Conservation (phyloP, 2,888 invertebrate species). For the Luperina testacea region DNA sequence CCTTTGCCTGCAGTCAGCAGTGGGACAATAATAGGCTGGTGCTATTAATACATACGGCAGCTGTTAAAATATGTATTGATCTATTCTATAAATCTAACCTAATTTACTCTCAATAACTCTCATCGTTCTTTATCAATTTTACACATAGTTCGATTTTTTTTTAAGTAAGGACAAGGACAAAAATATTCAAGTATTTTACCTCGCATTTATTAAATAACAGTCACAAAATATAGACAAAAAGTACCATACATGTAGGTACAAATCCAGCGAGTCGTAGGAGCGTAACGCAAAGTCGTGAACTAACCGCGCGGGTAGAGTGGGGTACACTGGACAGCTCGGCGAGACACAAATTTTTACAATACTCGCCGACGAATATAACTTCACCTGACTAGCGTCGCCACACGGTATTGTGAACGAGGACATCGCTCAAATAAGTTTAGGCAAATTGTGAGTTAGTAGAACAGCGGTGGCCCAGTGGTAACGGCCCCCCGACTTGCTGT, state of each 20-base stretch:
- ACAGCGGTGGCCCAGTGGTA: no score
- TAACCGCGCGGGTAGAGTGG: neutral
- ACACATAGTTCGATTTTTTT: neutral
- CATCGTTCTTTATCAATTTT: neutral
- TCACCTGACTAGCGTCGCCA: constrained; percentile 40
- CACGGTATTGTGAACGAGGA: neutral
- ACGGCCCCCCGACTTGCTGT: no score
- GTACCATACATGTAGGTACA: neutral
- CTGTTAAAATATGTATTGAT: neutral
- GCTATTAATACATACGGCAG: neutral
- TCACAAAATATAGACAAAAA: neutral
- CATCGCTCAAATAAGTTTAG: neutral
- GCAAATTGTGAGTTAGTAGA: neutral
- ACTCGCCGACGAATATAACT: constrained; percentile 22
- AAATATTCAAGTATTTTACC: no score
- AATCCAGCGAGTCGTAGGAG: neutral
- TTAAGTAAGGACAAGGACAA: no score
- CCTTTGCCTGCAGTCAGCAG: neutral
- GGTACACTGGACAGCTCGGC: neutral
- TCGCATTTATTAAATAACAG: constrained; percentile 5
- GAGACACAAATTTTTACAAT: constrained; percentile 40
- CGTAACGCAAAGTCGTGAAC: constrained; percentile 15
- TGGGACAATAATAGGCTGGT: neutral
- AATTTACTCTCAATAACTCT: neutral
- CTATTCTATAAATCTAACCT: neutral